phyloP scores from a whole-genome alignment of 2,797 vertebrate genomes.

The Spinibarbus caldwelli region DNA sequence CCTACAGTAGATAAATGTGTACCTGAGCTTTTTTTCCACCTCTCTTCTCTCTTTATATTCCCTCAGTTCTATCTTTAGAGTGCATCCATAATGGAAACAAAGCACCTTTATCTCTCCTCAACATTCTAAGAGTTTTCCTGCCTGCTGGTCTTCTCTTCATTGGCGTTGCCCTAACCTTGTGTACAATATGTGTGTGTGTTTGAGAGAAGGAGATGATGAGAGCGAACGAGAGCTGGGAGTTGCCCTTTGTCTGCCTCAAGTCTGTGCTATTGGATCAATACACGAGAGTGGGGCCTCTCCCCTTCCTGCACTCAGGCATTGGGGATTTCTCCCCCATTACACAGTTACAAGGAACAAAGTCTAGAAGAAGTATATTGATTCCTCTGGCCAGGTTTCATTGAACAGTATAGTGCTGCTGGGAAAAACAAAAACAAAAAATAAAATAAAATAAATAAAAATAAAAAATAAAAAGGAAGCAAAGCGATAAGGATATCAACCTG shows the following conservation, averaged over 20 bases:
- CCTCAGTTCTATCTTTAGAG: slow-evolving; percentile 48
- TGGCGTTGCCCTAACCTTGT: background rate
- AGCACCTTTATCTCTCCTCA: slow-evolving; percentile 54
- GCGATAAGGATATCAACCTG: background rate
- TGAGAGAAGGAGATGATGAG: slow-evolving; percentile 1
- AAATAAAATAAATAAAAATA: too few species aligned
- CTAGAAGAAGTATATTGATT: slow-evolving; percentile 55
- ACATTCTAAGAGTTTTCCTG: slow-evolving; percentile 26
- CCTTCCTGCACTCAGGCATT: slow-evolving; percentile 37
- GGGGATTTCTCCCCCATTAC: slow-evolving; percentile 46
- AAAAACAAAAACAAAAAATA: too few species aligned
- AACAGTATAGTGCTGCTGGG: background rate
- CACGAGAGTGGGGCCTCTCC: slow-evolving; percentile 32
- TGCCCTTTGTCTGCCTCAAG: slow-evolving; percentile 50
- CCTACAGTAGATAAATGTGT: slow-evolving; percentile 45
- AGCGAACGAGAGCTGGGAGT: background rate
- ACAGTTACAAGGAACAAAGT: slow-evolving; percentile 37
- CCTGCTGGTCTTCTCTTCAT: slow-evolving; percentile 2
- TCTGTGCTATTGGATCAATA: slow-evolving; percentile 57
- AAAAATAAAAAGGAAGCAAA: background rate
- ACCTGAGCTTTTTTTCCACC: slow-evolving; percentile 29
- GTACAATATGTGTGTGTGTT: background rate
- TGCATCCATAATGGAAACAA: slow-evolving; percentile 58
- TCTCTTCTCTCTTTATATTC: slow-evolving; percentile 45
- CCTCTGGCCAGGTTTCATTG: slow-evolving; percentile 36